Evolutionary conservation across 2,797 vertebrate species (phyloP).

Genomic region (Carapus acus): DNA sequence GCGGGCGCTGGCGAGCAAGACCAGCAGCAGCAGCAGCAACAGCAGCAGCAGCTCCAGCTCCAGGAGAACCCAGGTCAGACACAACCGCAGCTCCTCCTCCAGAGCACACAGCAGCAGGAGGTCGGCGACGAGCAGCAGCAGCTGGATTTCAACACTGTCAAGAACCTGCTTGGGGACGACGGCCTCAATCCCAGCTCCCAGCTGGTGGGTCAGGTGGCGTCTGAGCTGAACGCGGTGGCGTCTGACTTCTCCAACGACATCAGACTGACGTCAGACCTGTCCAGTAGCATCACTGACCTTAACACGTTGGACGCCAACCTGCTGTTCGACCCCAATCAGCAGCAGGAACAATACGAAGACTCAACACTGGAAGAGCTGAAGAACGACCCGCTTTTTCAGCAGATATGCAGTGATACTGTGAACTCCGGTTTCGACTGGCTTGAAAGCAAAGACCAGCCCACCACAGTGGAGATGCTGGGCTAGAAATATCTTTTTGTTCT

Average conservation of each 20-base stretch:
- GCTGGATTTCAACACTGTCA: constrained; percentile 96
- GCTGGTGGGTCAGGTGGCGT: constrained; percentile 89
- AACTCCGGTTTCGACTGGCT: constrained; percentile 98
- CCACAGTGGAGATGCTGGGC: constrained; percentile 99
- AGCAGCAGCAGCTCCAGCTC: constrained; percentile 62
- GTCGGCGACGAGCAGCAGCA: constrained; percentile 73
- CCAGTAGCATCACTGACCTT: constrained; percentile 99
- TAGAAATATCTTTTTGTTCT: constrained; percentile 70
- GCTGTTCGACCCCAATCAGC: constrained; percentile 96
- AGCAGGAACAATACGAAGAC: constrained; percentile 98
- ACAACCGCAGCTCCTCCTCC: constrained; percentile 69
- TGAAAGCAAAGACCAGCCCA: constrained; percentile 99
- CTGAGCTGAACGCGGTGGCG: constrained; percentile 86
- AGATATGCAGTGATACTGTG: constrained; percentile 99
- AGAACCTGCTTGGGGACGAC: constrained; percentile 89
- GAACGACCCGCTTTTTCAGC: constrained; percentile 98
- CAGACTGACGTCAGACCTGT: constrained; percentile 95
- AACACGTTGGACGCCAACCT: constrained; percentile 96
- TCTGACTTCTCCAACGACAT: constrained; percentile 95
- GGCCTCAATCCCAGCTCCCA: constrained; percentile 91
- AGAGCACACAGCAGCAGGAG: constrained; percentile 71
- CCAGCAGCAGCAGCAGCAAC: constrained; percentile 57
- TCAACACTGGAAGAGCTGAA: constrained; percentile 99
- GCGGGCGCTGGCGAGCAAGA: constrained; percentile 80
- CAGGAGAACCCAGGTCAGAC: constrained; percentile 61